phyloP scores from a whole-genome alignment of 2,113 vertebrate genomes.

The Ciconia maguari region DNA sequence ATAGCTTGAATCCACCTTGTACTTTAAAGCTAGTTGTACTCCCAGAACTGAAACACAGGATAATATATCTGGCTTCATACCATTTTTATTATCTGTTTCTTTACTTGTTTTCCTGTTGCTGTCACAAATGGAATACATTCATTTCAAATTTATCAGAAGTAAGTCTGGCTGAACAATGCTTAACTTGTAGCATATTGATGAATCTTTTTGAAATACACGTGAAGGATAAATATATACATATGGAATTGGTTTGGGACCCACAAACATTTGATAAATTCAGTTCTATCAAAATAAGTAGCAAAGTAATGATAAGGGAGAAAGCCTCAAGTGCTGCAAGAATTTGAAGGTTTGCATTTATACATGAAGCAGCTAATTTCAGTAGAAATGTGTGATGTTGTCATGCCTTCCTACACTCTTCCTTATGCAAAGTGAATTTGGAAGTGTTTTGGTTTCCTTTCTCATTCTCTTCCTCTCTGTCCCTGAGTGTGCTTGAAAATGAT shows the following conservation, averaged over 20 bases:
- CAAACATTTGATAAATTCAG: constrained; percentile 8
- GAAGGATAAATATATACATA: neutral
- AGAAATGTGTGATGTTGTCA: neutral
- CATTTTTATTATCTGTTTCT: neutral
- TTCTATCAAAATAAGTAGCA: neutral
- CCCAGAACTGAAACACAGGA: neutral
- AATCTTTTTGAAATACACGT: neutral
- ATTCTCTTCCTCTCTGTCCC: neutral
- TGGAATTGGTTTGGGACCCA: neutral
- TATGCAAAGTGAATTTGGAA: neutral
- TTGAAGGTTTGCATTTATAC: neutral
- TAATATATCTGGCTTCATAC: neutral
- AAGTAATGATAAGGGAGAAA: neutral
- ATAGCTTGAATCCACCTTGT: neutral
- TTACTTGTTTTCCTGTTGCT: neutral
- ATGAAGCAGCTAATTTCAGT: constrained; percentile 2
- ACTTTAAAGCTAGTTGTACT: neutral
- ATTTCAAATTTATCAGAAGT: constrained; percentile 12
- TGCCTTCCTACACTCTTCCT: neutral
- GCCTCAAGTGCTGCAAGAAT: neutral
- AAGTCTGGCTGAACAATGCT: neutral
- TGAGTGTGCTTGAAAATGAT: neutral
- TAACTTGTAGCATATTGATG: neutral
- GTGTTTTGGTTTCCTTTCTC: neutral
- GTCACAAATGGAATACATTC: constrained; percentile 6